phyloP scores from a whole-genome alignment of 2,888 invertebrate genomes.

The Ramazzottius varieornatus region DNA sequence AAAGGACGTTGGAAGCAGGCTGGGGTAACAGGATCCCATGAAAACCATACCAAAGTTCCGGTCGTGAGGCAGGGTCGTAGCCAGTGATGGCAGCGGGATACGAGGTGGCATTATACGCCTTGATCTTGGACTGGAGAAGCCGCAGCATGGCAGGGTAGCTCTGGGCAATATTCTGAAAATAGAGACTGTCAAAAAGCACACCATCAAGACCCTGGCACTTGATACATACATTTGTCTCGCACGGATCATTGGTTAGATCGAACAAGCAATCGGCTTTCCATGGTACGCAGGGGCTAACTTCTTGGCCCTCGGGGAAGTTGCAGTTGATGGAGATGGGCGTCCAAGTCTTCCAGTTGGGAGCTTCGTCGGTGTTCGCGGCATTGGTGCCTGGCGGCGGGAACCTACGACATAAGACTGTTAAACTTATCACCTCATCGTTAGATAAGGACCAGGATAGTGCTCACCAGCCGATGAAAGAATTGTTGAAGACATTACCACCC shows the following conservation, averaged over 20 bases:
- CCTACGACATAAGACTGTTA: no score
- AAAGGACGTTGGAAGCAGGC: no score
- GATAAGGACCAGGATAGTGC: no score
- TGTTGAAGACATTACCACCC: background rate
- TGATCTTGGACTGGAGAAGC: conserved; percentile 11
- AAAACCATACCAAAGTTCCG: no score
- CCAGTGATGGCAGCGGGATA: background rate
- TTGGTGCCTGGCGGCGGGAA: no score
- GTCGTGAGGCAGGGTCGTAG: background rate
- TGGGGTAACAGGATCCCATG: no score
- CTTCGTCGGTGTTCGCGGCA: conserved; percentile 14
- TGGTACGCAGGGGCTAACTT: conserved; percentile 16
- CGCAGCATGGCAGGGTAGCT: conserved; percentile 12
- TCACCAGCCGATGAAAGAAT: conserved; percentile 14
- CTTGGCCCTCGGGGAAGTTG: conserved; percentile 15
- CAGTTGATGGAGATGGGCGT: conserved; percentile 14
- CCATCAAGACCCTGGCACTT: no score
- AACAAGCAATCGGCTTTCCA: conserved; percentile 15
- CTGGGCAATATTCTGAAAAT: conserved; percentile 2
- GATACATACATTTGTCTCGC: conserved; percentile 20
- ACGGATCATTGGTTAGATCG: conserved; percentile 18
- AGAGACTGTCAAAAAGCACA: no score
- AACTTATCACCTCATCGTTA: no score
- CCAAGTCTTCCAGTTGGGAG: conserved; percentile 16
- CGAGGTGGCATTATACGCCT: conserved; percentile 12